Conservation (phyloP, 2,113 vertebrate species). For the Motacilla tschutschensis region DNA sequence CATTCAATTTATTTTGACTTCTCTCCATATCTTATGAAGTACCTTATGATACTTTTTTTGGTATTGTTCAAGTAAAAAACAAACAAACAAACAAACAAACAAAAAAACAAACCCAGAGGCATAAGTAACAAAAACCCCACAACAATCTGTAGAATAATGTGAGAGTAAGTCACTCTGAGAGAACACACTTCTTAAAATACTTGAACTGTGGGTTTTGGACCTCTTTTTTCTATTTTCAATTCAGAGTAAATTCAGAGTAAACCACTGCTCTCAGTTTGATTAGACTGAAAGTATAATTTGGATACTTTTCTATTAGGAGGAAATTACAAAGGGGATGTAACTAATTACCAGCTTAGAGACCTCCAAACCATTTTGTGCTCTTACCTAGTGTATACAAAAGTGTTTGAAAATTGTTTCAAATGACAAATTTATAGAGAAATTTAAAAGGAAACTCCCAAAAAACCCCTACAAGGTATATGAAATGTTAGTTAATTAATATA, state of each 20-base stretch:
- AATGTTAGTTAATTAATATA: not conserved
- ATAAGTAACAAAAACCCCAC: accelerated
- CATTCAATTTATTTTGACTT: not conserved
- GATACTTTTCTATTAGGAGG: not conserved
- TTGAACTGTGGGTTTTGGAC: not conserved
- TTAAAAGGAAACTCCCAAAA: not conserved
- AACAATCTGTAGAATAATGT: not conserved
- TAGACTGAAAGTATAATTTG: not conserved
- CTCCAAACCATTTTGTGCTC: not conserved
- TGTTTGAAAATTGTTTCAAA: not conserved
- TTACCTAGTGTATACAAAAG: not conserved
- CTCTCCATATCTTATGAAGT: not conserved
- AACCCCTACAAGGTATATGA: not conserved
- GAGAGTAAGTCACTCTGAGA: not conserved
- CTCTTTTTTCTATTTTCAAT: not conserved
- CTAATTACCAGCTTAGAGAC: not conserved
- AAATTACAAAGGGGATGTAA: not conserved
- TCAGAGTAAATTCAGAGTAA: not conserved
- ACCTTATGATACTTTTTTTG: not conserved
- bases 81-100: not conserved
- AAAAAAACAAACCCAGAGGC: too few relatives aligned
- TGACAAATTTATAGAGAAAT: not conserved
- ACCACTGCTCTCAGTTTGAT: not conserved
- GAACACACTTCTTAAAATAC: not conserved
- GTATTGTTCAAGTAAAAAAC: not conserved